A percentile compares a stretch with the other conserved stretches of the same genome.
phyloP scores from a whole-genome alignment of 2,797 vertebrate genomes.

The Enteromius radiatus region DNA sequence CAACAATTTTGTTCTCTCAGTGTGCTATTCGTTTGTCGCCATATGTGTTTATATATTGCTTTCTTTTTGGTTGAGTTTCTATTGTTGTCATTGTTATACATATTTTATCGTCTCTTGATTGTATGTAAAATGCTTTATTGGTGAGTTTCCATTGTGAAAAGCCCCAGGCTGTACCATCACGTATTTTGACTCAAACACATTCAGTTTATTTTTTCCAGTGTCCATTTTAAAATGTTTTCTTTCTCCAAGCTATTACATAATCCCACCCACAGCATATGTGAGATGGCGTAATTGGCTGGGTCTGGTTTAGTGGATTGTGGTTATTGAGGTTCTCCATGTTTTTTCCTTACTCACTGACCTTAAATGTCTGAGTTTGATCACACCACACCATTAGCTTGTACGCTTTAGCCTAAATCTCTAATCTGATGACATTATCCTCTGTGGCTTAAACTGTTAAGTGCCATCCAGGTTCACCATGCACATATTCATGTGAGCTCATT shows the following conservation, averaged over 20 bases:
- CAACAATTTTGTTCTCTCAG: background rate
- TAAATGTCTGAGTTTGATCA: constrained; percentile 19
- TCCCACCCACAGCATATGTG: background rate
- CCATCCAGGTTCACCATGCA: constrained; percentile 6
- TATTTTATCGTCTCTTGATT: background rate
- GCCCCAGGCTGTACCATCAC: background rate
- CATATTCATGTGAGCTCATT: background rate
- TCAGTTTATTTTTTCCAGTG: background rate
- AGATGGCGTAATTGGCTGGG: background rate
- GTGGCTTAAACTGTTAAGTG: constrained; percentile 27
- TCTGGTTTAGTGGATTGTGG: background rate
- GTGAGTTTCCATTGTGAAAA: constrained; percentile 19
- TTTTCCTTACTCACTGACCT: background rate
- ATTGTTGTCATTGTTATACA: background rate
- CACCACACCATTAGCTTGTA: background rate
- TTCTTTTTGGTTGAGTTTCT: background rate
- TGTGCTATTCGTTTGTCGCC: background rate
- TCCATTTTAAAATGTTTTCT: background rate
- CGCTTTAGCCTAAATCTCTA: background rate
- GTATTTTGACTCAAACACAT: background rate
- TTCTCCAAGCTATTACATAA: background rate
- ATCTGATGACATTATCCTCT: constrained; percentile 20
- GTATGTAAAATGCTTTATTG: background rate
- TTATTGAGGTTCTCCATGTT: background rate
- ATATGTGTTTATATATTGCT: background rate